Conservation (phyloP, 2,888 invertebrate species). For the Morpho deidamia region DNA sequence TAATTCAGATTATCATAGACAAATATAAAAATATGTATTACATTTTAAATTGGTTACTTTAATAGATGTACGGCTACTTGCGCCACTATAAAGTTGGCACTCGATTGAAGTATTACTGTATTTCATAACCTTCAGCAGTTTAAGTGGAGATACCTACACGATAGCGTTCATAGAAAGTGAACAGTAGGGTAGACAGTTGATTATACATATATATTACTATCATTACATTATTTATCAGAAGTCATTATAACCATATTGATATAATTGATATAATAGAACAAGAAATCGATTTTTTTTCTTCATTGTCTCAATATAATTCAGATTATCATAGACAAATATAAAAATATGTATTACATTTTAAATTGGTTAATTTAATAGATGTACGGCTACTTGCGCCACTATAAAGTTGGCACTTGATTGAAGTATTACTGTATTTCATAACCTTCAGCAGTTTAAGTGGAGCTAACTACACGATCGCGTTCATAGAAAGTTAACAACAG, state of each 20-base stretch:
- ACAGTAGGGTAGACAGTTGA: not conserved
- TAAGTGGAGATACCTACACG: constrained; percentile 20
- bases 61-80: constrained; percentile 9
- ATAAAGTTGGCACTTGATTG: constrained; percentile 7
- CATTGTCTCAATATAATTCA: not conserved
- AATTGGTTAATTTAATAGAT: constrained; percentile 15
- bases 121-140: not conserved
- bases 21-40: constrained; percentile 28
- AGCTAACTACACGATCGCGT: constrained; percentile 25
- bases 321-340: constrained; percentile 22
- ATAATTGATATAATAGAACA: no score
- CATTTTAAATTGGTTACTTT: constrained; percentile 17
- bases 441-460: not conserved
- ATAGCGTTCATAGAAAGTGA: constrained; percentile 20
- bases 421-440: constrained; percentile 9
- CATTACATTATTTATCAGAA: constrained; percentile 3
- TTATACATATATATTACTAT: constrained; percentile 15
- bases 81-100: constrained; percentile 7
- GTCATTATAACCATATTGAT: not conserved
- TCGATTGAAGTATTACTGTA: constrained; percentile 10
- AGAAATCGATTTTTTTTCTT: constrained; percentile 5
- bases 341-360: constrained; percentile 25
- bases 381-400: constrained; percentile 10
- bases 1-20: constrained; percentile 14
- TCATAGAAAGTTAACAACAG: constrained; percentile 12